These are phyloP conservation scores for Actias luna DNA, from an alignment of 2,888 invertebrate species.

Conservation along the genomic window DNA sequence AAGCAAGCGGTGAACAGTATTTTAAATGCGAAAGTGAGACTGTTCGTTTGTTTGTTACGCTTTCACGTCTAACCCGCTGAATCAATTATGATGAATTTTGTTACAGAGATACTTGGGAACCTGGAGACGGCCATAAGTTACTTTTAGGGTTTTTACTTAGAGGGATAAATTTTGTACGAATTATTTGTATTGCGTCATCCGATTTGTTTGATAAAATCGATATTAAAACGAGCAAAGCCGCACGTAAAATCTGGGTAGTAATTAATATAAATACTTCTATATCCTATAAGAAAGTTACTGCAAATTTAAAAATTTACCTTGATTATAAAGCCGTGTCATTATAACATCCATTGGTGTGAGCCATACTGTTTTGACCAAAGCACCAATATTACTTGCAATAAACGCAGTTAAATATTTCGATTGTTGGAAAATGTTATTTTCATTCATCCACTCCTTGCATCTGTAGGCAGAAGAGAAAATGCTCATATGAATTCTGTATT, in stretches of 20 bases:
- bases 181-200: too few relatives aligned
- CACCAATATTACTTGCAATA: conserved; percentile 88
- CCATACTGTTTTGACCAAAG: conserved; percentile 87
- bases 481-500: neutral
- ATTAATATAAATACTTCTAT: neutral
- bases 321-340: conserved; percentile 93
- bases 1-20: too few relatives aligned
- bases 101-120: too few relatives aligned
- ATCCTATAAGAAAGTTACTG: neutral
- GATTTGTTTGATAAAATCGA: too few relatives aligned
- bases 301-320: conserved; percentile 81
- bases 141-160: too few relatives aligned
- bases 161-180: too few relatives aligned
- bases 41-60: too few relatives aligned
- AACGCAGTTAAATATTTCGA: conserved; percentile 87
- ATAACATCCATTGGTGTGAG: conserved; percentile 96
- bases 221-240: too few relatives aligned
- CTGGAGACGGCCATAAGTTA: too few relatives aligned
- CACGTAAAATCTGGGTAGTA: neutral
- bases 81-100: too few relatives aligned
- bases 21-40: too few relatives aligned
- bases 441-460: conserved; percentile 74
- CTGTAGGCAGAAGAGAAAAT: conserved; percentile 45
- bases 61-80: too few relatives aligned
- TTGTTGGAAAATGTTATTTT: conserved; percentile 71